Conservation (phyloP, 2,888 invertebrate genomes). For the Heliothis peltigera region DNA sequence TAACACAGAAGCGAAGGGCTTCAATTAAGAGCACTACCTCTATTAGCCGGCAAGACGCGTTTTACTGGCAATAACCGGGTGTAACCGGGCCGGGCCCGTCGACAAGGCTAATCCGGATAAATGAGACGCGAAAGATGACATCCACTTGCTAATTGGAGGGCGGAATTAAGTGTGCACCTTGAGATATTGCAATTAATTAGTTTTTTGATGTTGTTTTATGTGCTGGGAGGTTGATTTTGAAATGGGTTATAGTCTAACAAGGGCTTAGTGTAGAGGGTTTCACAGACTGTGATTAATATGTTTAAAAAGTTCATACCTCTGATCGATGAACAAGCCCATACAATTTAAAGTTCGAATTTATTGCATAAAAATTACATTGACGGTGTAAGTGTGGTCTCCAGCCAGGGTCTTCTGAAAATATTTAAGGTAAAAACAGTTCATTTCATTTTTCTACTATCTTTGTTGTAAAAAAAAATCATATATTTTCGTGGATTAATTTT, state of each 20-base stretch:
- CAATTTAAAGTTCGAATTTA: too few species aligned
- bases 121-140: slow-evolving; percentile 81
- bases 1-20: slow-evolving; percentile 70
- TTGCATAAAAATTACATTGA: too few species aligned
- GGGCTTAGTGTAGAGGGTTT: neutral
- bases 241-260: neutral
- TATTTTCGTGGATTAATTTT: neutral
- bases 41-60: slow-evolving; percentile 75
- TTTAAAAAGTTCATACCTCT: neutral
- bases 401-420: too few species aligned
- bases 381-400: too few species aligned
- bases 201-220: slow-evolving; percentile 35
- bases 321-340: neutral
- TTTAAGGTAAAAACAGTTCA: too few species aligned
- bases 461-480: too few species aligned
- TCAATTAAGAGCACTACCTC: slow-evolving; percentile 80
- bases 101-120: slow-evolving; percentile 78
- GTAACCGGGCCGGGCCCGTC: slow-evolving; percentile 73
- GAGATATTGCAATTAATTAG: slow-evolving; percentile 51
- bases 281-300: neutral
- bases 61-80: slow-evolving; percentile 70
- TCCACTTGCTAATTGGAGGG: slow-evolving; percentile 77
- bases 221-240: neutral
- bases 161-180: slow-evolving; percentile 68
- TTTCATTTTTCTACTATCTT: too few species aligned